Evolutionary conservation across 92 coral and sea anemone species (phyloP), one percentile per base, ranked within the genome.

Genomic region (Siderastrea radians): DNA sequence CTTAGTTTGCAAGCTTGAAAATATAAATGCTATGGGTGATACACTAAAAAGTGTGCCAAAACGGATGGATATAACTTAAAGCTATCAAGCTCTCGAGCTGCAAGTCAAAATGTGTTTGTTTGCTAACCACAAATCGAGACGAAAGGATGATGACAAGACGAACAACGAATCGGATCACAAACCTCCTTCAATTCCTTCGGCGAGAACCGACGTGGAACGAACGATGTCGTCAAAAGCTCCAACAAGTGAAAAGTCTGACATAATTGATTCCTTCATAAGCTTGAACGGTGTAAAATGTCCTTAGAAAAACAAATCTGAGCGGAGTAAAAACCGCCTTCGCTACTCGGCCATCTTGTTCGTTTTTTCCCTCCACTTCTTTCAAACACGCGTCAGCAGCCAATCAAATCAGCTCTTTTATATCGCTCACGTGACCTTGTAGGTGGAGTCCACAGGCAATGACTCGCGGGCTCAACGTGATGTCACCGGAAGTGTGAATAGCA

Each of bases 101-200:
- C 6, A 55, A 38, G 61, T 14, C 13, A 48, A 43, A 77, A n/a
- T 14, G 51, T 60, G 7, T 14, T 77, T 77, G 13, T 45, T 13
- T 77, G 67, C 44, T 8, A 5, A 67, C 64, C 26, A 54, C 26
- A 17, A 7, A 43, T 12, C 16, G 7, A 49, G 16, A 15, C 19
- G 6, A 49, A 13, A n/a, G 5, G 15, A 13, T 9, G 8, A 26
- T 2, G 66, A 81, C 19, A 63, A 52, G 63, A 43, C 46, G 49
- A 15, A 7, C 79, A 49, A 58, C 48, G 58, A 60, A 57, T 45
- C 65, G 26, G 9, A 12, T 55, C 55, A 63, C 78, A 81, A 47
- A 97, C 99, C 99, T 97, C 95, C 97, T 84, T 97, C 99, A 78
- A 97, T 97, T 68, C 99, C 99, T 60, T 96, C 99, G 57, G 95